phyloP scores from a whole-genome alignment of 2,797 vertebrate species.

The Fundulus diaphanus region DNA sequence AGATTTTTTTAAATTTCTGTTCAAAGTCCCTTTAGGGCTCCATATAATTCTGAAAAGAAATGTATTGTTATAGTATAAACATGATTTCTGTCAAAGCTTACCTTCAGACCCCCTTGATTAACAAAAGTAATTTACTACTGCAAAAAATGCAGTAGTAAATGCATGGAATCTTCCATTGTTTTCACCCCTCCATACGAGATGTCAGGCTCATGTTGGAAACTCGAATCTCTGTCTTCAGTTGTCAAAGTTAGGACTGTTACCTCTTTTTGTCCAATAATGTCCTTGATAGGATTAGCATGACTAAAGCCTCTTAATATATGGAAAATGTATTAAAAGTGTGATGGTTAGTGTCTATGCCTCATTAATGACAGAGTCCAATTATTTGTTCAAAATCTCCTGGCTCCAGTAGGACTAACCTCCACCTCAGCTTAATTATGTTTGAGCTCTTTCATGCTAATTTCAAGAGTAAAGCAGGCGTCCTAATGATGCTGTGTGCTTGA shows the following conservation, averaged over 20 bases:
- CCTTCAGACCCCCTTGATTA: background rate
- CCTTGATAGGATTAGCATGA: constrained; percentile 32
- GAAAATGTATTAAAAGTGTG: constrained; percentile 37
- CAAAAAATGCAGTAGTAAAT: no score
- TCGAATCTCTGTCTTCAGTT: background rate
- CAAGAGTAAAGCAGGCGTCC: constrained; percentile 55
- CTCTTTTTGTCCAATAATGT: constrained; percentile 17
- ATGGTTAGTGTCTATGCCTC: constrained; percentile 49
- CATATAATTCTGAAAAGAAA: background rate
- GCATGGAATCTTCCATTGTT: background rate
- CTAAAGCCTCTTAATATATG: constrained; percentile 4
- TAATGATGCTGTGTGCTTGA: constrained; percentile 64
- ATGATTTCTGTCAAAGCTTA: background rate
- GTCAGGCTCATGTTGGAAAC: background rate
- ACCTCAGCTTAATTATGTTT: constrained; percentile 67
- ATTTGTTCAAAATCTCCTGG: constrained; percentile 65
- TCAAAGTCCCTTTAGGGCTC: no score
- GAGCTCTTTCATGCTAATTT: constrained; percentile 68
- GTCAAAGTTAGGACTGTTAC: constrained; percentile 2
- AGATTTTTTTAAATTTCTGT: no score
- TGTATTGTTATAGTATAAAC: background rate
- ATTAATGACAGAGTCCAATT: constrained; percentile 58
- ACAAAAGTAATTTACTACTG: background rate
- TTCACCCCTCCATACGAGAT: background rate
- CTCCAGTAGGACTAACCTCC: constrained; percentile 66